These are phyloP conservation scores for Zaprionus ghesquierei DNA, from an alignment of 1,140 invertebrate genomes.

Conservation along the genomic window DNA sequence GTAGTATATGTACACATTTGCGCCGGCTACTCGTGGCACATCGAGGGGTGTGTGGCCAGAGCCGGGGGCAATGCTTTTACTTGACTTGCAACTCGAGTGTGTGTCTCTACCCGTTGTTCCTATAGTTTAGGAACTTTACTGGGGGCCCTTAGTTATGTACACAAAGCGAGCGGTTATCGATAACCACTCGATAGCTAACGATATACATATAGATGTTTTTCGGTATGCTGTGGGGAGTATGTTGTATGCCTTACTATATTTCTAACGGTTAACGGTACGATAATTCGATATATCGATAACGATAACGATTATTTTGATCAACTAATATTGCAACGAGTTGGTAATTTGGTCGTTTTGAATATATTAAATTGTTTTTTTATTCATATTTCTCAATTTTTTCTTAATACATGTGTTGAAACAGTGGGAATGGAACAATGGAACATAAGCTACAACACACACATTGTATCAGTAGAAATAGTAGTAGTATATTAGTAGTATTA, in stretches of 20 bases:
- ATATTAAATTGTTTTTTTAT: constrained; percentile 20
- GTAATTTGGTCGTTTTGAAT: constrained; percentile 50
- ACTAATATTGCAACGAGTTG: constrained; percentile 43
- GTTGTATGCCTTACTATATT: constrained; percentile 5
- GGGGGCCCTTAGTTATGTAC: constrained; percentile 59
- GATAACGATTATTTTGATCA: constrained; percentile 15
- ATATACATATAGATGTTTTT: constrained; percentile 21
- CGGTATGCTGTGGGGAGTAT: background rate
- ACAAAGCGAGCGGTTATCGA: constrained; percentile 23
- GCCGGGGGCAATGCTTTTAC: constrained; percentile 39
- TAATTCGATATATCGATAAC: constrained; percentile 9
- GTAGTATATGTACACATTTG: constrained; percentile 60
- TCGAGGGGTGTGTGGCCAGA: background rate
- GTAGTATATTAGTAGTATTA: background rate
- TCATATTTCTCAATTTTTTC: background rate
- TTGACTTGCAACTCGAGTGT: constrained; percentile 68
- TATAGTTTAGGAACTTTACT: constrained; percentile 59
- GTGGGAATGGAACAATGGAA: constrained; percentile 13
- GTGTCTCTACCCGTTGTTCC: constrained; percentile 61
- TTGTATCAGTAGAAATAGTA: background rate
- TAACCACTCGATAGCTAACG: constrained; percentile 22
- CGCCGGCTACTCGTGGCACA: background rate
- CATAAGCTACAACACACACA: background rate
- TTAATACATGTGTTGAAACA: background rate
- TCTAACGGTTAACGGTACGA: background rate